Evolutionary conservation across 2,113 vertebrate species (phyloP).

Genomic region (Girardinichthys multiradiatus): DNA sequence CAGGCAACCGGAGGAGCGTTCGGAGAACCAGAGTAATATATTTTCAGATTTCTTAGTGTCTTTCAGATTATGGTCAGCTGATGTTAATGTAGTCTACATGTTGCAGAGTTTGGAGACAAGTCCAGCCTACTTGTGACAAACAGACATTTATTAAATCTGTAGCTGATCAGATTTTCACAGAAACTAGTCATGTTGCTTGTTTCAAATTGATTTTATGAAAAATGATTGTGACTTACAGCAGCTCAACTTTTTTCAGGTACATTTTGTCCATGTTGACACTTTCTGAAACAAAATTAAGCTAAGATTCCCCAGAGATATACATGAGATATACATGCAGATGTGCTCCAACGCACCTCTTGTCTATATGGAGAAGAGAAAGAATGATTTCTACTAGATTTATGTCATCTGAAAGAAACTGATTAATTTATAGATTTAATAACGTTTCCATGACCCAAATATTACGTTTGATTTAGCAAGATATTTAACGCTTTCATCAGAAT

Average conservation of each 20-base stretch:
- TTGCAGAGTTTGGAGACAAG: too few species aligned
- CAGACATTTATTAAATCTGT: too few species aligned
- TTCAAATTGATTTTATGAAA: not conserved
- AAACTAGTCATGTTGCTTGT: not conserved
- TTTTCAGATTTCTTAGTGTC: too few species aligned
- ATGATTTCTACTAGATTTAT: not conserved
- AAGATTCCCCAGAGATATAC: not conserved
- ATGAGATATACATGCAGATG: not conserved
- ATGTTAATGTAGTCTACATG: too few species aligned
- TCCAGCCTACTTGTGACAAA: too few species aligned
- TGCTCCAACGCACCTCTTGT: not conserved
- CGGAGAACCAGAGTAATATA: too few species aligned
- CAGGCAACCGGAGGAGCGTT: too few species aligned
- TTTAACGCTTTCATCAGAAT: not conserved
- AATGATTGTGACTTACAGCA: not conserved
- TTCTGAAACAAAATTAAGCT: not conserved
- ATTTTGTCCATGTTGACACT: not conserved
- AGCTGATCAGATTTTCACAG: slow-evolving; percentile 2
- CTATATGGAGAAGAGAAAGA: too few species aligned
- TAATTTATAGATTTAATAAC: not conserved
- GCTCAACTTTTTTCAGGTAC: not conserved
- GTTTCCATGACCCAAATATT: too few species aligned
- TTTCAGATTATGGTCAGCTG: too few species aligned
- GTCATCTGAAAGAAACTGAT: not conserved
- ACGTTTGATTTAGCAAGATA: not conserved